Base-by-base conservation (phyloP, 2,888 invertebrate genomes). In the Pemphredon lugubris region DNA sequence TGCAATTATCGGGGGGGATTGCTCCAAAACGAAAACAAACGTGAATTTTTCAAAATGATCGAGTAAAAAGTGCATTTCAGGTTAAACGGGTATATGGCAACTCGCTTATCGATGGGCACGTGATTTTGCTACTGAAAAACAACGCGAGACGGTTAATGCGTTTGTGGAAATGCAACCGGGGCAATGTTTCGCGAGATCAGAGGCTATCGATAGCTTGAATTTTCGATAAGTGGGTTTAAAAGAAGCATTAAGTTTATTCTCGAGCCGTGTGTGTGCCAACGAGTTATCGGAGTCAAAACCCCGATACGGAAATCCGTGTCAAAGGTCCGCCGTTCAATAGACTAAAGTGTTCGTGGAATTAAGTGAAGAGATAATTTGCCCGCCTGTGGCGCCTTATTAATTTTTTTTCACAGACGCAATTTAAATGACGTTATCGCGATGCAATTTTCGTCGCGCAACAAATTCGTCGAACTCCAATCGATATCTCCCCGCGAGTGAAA, bases 291-390 rank as follows among this genome's bases (percentile, higher is more conserved):
- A 20, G 6, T 16, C 39, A 11, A 48, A 59, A 55, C n/a, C n/a
- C n/a, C n/a, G 60, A 20, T 34, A 7, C 21, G 16, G 58, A 44
- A 44, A 30, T 18, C 39, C 45, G 51, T 55, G 69, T 72, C 66
- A 72, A 9, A 63, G 61, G 72, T 75, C 4, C 55, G 58, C 1
- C 13, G 30, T 60, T 58, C 42, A 14, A 55, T 55, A 21, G 42
- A 40, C 16, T 51, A 30, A 57, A 47, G 42, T 13, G 26, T 45
- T 45, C 3, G 30, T 23, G 18, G 64, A 75, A 71, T 75, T 23
- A 40, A 66, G 59, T 60, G 44, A 34, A 39, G 9, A 11, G 40
- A n/a, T n/a, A n/a, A n/a, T n/a, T n/a, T n/a, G n/a, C n/a, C n/a
- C n/a, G n/a, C n/a, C n/a, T n/a, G n/a, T n/a, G n/a, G n/a, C n/a